These are phyloP conservation scores for Apeltes quadracus DNA, from an alignment of 2,113 vertebrate species.

Conservation along the genomic window DNA sequence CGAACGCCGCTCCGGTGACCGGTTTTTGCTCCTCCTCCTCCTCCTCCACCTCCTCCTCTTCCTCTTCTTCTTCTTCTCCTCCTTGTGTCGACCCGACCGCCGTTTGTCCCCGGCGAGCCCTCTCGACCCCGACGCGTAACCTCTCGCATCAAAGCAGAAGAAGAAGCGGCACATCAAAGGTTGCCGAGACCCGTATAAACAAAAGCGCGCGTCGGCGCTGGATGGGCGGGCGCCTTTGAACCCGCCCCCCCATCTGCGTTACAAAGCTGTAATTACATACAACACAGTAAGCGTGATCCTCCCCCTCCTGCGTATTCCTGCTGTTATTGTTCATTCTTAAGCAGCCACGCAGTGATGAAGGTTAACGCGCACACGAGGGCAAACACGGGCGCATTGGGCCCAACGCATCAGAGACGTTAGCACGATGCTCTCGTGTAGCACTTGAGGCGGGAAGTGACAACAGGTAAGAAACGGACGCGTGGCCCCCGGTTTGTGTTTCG, in stretches of 20 bases:
- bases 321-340: slow-evolving; percentile 74
- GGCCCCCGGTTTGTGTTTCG: neutral
- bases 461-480: neutral
- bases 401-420: slow-evolving; percentile 35
- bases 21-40: no score
- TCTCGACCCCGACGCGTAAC: slow-evolving; percentile 52
- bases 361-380: slow-evolving; percentile 65
- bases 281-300: slow-evolving; percentile 38
- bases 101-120: slow-evolving; percentile 1
- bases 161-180: slow-evolving; percentile 90
- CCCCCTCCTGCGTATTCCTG: slow-evolving; percentile 57
- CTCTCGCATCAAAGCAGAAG: slow-evolving; percentile 87
- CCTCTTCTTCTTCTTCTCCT: neutral
- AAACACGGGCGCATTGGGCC: slow-evolving; percentile 66
- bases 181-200: slow-evolving; percentile 80
- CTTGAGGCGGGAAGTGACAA: neutral
- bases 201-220: slow-evolving; percentile 77
- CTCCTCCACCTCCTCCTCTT: no score
- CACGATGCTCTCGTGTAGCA: neutral
- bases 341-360: slow-evolving; percentile 51
- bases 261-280: slow-evolving; percentile 88
- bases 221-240: slow-evolving; percentile 87
- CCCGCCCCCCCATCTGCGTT: slow-evolving; percentile 76
- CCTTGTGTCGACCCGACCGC: neutral
- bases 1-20: slow-evolving; percentile 46